phyloP scores from a whole-genome alignment of 1,140 invertebrate genomes.

The Leguminivora glycinivorella region DNA sequence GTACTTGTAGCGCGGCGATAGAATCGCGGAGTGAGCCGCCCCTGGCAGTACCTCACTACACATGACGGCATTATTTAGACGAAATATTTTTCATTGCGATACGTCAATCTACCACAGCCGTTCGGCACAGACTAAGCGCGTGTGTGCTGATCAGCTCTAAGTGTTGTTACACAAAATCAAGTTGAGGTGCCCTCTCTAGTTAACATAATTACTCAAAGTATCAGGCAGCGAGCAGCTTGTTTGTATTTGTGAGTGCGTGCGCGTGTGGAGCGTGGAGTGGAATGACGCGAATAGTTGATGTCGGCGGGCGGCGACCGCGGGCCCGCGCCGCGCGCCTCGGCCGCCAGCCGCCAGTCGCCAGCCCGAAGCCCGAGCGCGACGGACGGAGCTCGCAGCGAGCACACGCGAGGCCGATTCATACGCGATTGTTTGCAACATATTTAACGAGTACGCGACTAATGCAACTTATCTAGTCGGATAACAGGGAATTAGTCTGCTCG shows the following conservation, averaged over 20 bases:
- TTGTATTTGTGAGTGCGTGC: constrained; percentile 72
- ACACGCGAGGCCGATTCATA: constrained; percentile 59
- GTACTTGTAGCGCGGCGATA: too few species aligned
- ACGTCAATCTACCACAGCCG: too few species aligned
- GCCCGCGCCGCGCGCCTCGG: constrained; percentile 42
- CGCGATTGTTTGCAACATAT: constrained; percentile 33
- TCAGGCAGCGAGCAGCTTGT: constrained; percentile 58
- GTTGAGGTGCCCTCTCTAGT: too few species aligned
- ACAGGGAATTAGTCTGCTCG: constrained; percentile 62
- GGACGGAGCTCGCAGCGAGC: constrained; percentile 63
- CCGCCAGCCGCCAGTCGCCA: constrained; percentile 43
- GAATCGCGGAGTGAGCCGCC: too few species aligned
- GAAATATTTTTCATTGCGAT: too few species aligned
- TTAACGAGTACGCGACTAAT: constrained; percentile 53
- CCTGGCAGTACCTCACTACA: too few species aligned
- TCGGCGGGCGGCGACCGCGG: constrained; percentile 39
- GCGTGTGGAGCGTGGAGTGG: constrained; percentile 57
- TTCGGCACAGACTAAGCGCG: too few species aligned
- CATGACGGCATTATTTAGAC: too few species aligned
- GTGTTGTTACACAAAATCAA: too few species aligned
- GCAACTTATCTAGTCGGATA: constrained; percentile 66
- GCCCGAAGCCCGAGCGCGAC: constrained; percentile 57
- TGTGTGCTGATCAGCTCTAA: too few species aligned
- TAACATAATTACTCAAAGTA: too few species aligned
- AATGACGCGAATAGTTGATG: constrained; percentile 71